These are phyloP conservation scores for Rachycentron canadum DNA, from an alignment of 2,797 vertebrate species.

Conservation along the genomic window DNA sequence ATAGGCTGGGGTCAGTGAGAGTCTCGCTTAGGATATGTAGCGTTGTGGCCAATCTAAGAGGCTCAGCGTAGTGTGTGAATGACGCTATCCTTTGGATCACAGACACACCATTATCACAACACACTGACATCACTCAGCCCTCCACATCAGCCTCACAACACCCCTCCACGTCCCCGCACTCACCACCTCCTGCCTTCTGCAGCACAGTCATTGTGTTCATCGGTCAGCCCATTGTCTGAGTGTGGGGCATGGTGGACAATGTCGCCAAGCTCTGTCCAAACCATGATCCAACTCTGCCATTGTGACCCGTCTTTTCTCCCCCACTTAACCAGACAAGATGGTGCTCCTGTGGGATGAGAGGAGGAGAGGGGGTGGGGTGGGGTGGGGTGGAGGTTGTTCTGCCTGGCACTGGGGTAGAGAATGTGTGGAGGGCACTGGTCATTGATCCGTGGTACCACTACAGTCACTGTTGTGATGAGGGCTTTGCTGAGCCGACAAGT, in stretches of 20 bases:
- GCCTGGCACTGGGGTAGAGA: slow-evolving; percentile 60
- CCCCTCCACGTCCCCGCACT: slow-evolving; percentile 35
- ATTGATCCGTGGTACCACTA: slow-evolving; percentile 39
- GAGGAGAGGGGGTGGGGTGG: not conserved
- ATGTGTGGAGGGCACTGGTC: slow-evolving; percentile 26
- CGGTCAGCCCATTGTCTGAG: slow-evolving; percentile 65
- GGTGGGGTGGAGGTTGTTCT: slow-evolving; percentile 36
- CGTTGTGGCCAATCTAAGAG: slow-evolving; percentile 50
- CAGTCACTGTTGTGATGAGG: slow-evolving; percentile 40
- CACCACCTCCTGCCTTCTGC: slow-evolving; percentile 46
- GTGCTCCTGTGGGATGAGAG: slow-evolving; percentile 47
- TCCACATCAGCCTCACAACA: slow-evolving; percentile 37
- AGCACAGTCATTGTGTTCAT: slow-evolving; percentile 67
- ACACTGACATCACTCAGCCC: slow-evolving; percentile 82
- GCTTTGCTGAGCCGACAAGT: slow-evolving; percentile 7
- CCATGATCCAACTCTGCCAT: slow-evolving; percentile 67
- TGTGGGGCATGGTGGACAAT: slow-evolving; percentile 47
- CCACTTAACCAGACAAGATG: slow-evolving; percentile 54
- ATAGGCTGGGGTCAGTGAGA: slow-evolving; percentile 6
- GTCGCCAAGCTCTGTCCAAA: slow-evolving; percentile 66
- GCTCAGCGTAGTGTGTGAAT: slow-evolving; percentile 68
- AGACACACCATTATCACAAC: slow-evolving; percentile 82
- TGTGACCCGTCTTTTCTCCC: slow-evolving; percentile 60
- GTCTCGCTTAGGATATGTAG: slow-evolving; percentile 24
- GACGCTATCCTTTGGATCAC: slow-evolving; percentile 80